phyloP scores from a whole-genome alignment of 2,113 vertebrate genomes.

The Oryctolagus cuniculus region mOryCun1.1 NC_091434.1:138259001-138259500 shows the following conservation, averaged over 20 bases:
- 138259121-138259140: slow-evolving; percentile 1
- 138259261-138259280: background rate
- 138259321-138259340: background rate
- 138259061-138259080: background rate
- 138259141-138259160: background rate
- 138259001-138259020: background rate
- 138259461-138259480: background rate
- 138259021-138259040: background rate
- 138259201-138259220: slow-evolving; percentile 4
- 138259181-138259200: background rate
- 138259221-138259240: background rate
- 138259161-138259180: slow-evolving; percentile 16
- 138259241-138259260: background rate
- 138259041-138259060: background rate
- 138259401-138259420: background rate
- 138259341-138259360: background rate
- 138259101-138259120: slow-evolving; percentile 19
- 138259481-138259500: background rate
- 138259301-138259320: background rate
- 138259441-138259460: background rate
- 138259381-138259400: background rate
- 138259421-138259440: background rate
- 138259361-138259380: background rate
- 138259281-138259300: background rate
- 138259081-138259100: background rate